Percentiles rank a stretch among this genome's conserved stretches.
These are phyloP conservation scores for Halcyon smyrnensis DNA, from an alignment of 2,797 vertebrate genomes.

Conservation along the genomic window DNA sequence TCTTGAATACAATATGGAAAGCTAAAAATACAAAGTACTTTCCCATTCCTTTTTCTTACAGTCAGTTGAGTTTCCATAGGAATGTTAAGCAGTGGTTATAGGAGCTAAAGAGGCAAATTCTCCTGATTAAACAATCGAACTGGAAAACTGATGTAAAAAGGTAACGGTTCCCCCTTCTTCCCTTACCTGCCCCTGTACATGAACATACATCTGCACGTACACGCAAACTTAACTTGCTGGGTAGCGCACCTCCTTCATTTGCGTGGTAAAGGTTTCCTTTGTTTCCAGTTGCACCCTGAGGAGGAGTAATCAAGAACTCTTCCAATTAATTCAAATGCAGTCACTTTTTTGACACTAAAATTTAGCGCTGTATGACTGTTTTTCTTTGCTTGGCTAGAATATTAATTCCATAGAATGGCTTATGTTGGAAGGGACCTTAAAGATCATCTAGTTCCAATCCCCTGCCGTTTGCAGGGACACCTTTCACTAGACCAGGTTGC, in stretches of 20 bases:
- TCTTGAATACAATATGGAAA: neutral
- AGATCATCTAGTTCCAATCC: neutral
- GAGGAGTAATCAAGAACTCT: neutral
- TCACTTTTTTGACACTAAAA: neutral
- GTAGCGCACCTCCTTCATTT: neutral
- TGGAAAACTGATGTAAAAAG: neutral
- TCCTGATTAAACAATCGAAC: neutral
- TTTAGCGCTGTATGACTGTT: neutral
- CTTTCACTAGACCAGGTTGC: neutral
- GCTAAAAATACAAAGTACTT: neutral
- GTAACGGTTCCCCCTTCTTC: neutral
- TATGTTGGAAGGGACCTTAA: neutral
- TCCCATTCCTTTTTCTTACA: neutral
- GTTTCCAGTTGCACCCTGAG: neutral
- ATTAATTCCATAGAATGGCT: neutral
- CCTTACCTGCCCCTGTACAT: neutral
- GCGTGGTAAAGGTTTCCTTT: neutral
- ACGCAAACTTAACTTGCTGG: neutral
- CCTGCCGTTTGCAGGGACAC: neutral
- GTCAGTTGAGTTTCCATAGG: neutral
- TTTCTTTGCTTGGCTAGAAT: neutral
- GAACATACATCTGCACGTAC: rapidly evolving
- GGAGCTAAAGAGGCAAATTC: neutral
- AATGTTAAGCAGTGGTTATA: neutral
- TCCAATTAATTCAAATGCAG: neutral